A percentile compares a stretch with the other conserved stretches of the same genome.
phyloP scores from a whole-genome alignment of 1,140 invertebrate species.

The Scaptomyza pallida region DNA sequence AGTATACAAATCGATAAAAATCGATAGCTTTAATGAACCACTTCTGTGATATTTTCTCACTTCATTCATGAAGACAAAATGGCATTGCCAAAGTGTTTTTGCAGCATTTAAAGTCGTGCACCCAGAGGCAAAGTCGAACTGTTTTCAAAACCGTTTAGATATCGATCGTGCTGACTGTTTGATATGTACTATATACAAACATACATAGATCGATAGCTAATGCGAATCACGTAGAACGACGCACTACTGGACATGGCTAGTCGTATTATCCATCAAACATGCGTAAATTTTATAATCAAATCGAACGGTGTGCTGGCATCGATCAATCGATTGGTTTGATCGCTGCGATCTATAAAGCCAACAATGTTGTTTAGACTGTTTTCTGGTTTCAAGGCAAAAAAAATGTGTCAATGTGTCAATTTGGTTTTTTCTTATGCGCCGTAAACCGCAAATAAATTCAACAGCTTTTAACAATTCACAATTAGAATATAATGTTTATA shows the following conservation, averaged over 20 bases:
- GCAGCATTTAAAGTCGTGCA: too few relatives aligned
- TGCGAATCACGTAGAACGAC: conserved; percentile 58
- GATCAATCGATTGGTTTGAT: conserved; percentile 34
- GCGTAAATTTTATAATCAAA: conserved; percentile 80
- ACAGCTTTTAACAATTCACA: conserved; percentile 50
- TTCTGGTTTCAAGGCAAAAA: conserved; percentile 55
- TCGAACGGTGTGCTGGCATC: conserved; percentile 54
- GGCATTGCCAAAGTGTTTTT: too few relatives aligned
- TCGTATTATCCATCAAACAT: conserved; percentile 63
- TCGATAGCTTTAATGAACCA: too few relatives aligned
- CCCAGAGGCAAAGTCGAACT: too few relatives aligned
- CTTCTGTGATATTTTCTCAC: too few relatives aligned
- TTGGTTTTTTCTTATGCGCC: conserved; percentile 41
- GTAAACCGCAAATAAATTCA: conserved; percentile 55
- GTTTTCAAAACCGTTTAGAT: conserved; percentile 18
- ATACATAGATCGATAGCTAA: background rate
- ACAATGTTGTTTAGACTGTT: too few relatives aligned
- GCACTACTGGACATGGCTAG: conserved; percentile 28
- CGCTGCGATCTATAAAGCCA: conserved; percentile 30
- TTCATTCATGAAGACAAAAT: too few relatives aligned
- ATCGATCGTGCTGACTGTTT: conserved; percentile 4
- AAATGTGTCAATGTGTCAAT: conserved; percentile 82
- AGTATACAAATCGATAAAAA: too few relatives aligned
- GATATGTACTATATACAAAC: conserved; percentile 9
- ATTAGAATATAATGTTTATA: conserved; percentile 37